Evolutionary conservation across 2,888 invertebrate species (phyloP), one percentile per base, ranked within the genome.

Genomic region (Cephonodes hylas): DNA sequence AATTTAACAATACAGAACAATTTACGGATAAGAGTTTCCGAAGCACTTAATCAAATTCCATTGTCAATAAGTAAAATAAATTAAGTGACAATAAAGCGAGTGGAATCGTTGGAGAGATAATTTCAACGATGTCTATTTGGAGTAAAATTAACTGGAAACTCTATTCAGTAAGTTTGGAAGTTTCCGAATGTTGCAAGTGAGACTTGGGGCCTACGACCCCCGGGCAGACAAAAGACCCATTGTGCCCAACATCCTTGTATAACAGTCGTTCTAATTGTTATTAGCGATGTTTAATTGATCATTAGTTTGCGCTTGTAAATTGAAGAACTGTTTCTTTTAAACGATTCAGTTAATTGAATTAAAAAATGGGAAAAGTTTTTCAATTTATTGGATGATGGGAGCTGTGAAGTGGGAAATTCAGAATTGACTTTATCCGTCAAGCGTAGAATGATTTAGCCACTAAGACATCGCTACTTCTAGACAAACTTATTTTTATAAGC

Each of bases 121-220:
- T 71, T 74, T 64, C 58, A 64, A 25, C 62, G 60, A 65, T 70
- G 75, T 83, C 80, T 82, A 87, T 86, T 86, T 84, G 77, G 77
- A 75, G 79, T 73, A 68, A 83, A 86, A 85, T 88, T 85, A 84
- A 83, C 83, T 77, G 75, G 78, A 78, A 83, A 82, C 78, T 84
- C 84, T 74, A 86, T 88, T 86, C 79, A 81, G 77, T 75, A 79
- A 87, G 84, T 85, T 80, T 64, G 72, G 64, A 84, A 88, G 81
- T 88, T 85, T 69, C 65, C 73, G 76, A 84, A 84, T 83, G 82
- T 80, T 78, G 73, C 72, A 76, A 76, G 69, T 86, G 83, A 83
- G 81, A 81, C 70, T 72, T 69, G 64, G 64, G 64, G 66, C 64
- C 67, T 65, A 63, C 63, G 61, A 69, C 62, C 62, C 65, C 68